Evolutionary conservation across 2,888 invertebrate species (phyloP).

Genomic region (Iphiclides podalirius): DNA sequence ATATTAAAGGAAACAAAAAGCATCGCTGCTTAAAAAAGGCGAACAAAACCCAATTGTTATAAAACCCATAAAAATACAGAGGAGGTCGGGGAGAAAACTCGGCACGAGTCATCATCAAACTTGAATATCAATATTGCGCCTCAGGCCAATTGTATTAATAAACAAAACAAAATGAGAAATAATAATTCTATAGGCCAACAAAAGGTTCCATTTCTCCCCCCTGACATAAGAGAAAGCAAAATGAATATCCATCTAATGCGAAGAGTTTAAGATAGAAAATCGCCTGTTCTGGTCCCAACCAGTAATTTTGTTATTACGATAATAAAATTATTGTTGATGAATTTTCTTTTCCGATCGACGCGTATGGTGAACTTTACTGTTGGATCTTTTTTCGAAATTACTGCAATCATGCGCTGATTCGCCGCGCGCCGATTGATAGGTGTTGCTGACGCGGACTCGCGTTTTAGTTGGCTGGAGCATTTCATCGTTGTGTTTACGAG

Average conservation of each 20-base stretch:
- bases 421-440: constrained; percentile 67
- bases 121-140: constrained; percentile 81
- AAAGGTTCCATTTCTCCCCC: constrained; percentile 79
- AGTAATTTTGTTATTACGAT: constrained; percentile 80
- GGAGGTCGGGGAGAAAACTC: constrained; percentile 59
- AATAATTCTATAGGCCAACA: constrained; percentile 80
- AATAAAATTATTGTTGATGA: constrained; percentile 80
- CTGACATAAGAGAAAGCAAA: constrained; percentile 57
- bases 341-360: constrained; percentile 76
- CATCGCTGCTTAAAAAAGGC: constrained; percentile 50
- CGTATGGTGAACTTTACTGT: constrained; percentile 77
- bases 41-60: constrained; percentile 60
- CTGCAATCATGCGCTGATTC: constrained; percentile 67
- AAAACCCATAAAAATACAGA: constrained; percentile 71
- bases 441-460: constrained; percentile 48
- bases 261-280: constrained; percentile 63
- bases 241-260: constrained; percentile 59
- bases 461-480: constrained; percentile 43
- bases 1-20: constrained; percentile 34
- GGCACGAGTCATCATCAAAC: constrained; percentile 76
- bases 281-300: constrained; percentile 59
- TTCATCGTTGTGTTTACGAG: not conserved
- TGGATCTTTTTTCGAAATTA: constrained; percentile 75
- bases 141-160: constrained; percentile 80
- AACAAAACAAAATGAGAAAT: constrained; percentile 81